Evolutionary conservation across 2,113 vertebrate genomes (phyloP).

Genomic region (Tupaia chinensis): DNA sequence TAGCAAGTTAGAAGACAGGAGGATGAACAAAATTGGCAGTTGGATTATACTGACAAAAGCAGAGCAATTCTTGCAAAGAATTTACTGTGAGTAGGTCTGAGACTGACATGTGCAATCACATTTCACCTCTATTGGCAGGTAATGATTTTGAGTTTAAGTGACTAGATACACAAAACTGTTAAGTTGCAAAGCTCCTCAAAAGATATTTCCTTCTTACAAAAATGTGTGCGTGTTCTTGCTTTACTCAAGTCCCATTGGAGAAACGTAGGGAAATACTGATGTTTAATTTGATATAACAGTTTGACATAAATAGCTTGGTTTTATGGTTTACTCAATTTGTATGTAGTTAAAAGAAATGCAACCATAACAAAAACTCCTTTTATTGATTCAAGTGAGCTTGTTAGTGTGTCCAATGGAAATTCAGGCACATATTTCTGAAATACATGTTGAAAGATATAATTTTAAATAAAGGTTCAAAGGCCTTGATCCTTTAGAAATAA

Average conservation of each 20-base stretch:
- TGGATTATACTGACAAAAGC: conserved; percentile 41
- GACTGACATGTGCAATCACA: conserved; percentile 36
- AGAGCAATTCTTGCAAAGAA: conserved; percentile 46
- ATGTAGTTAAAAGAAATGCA: not conserved
- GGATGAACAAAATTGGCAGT: conserved; percentile 46
- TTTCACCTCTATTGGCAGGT: not conserved
- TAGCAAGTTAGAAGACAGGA: conserved; percentile 32
- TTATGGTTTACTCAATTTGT: not conserved
- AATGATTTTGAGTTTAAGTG: conserved; percentile 32
- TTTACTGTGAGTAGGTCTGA: conserved; percentile 22
- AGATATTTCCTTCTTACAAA: not conserved
- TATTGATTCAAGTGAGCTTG: not conserved
- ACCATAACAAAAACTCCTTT: not conserved
- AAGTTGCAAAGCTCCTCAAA: not conserved
- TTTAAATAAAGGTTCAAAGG: not conserved
- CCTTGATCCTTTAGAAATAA: not conserved
- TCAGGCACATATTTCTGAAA: not conserved
- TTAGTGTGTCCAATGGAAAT: not conserved
- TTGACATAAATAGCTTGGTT: not conserved
- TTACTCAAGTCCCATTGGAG: not conserved
- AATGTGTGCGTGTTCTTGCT: not conserved
- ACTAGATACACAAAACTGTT: not conserved
- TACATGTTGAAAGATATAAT: not conserved
- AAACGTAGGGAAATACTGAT: not conserved
- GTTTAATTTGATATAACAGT: not conserved